Conservation (phyloP, 2,888 invertebrate species). For the Habrosyne pyritoides region DNA sequence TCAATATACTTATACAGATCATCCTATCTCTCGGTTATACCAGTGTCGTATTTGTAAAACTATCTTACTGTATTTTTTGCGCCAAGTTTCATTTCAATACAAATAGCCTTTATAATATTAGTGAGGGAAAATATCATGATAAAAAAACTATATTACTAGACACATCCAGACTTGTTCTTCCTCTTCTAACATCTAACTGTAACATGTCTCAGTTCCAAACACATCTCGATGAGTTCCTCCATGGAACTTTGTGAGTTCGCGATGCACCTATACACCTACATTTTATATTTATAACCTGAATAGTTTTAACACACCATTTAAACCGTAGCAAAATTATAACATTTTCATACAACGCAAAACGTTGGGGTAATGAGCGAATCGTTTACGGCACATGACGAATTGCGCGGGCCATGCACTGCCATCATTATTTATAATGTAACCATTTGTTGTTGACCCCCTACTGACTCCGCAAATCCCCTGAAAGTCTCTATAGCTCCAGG, state of each 20-base stretch:
- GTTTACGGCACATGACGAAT: slow-evolving; percentile 69
- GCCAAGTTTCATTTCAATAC: too few species aligned
- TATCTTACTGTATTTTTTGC: too few species aligned
- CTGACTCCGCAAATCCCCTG: slow-evolving; percentile 13
- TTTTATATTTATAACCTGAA: background rate
- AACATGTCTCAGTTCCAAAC: slow-evolving; percentile 41
- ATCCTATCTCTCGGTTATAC: too few species aligned
- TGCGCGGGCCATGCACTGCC: slow-evolving; percentile 46
- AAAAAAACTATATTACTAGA: background rate
- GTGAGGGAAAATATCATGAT: too few species aligned
- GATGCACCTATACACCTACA: background rate
- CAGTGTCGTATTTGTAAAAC: too few species aligned
- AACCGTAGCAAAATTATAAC: background rate
- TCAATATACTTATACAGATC: too few species aligned
- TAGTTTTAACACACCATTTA: slow-evolving; percentile 4
- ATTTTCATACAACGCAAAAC: slow-evolving; percentile 4
- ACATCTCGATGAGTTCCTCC: slow-evolving; percentile 43
- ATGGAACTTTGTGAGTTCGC: slow-evolving; percentile 32
- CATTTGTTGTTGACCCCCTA: slow-evolving; percentile 41
- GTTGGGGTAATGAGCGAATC: slow-evolving; percentile 62
- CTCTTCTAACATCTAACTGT: slow-evolving; percentile 13
- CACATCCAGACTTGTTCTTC: background rate
- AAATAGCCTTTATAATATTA: too few species aligned
- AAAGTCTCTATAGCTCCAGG: slow-evolving; percentile 4
- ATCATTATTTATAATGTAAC: slow-evolving; percentile 70